Evolutionary conservation across 2,888 invertebrate species (phyloP).

Genomic region (Strigamia maritima): DNA sequence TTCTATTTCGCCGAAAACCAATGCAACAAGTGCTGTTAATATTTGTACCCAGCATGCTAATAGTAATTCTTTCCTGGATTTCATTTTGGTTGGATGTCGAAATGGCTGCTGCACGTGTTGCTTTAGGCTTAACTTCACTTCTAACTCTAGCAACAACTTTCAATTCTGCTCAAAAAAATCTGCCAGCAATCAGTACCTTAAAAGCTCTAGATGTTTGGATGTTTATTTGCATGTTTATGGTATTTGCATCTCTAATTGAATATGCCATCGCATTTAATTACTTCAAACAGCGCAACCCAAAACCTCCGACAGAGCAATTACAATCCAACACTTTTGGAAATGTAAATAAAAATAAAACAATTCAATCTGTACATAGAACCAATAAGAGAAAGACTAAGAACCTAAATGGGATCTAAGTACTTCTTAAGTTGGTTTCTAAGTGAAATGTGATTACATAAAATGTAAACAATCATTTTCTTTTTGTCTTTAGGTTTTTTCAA

Average conservation of each 20-base stretch:
- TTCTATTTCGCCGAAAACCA: not conserved
- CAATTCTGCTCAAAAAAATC: not conserved
- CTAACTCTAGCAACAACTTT: not conserved
- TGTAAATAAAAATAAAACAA: too few relatives aligned
- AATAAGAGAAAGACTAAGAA: too few relatives aligned
- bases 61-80: not conserved
- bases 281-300: not conserved
- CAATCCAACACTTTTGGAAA: not conserved
- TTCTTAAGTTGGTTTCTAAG: too few relatives aligned
- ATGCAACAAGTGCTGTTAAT: not conserved
- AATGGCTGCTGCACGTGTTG: not conserved
- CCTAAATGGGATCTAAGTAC: too few relatives aligned
- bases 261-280: not conserved
- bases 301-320: not conserved
- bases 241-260: conserved; percentile 6
- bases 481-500: too few relatives aligned
- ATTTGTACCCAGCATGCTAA: not conserved
- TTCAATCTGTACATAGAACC: too few relatives aligned
- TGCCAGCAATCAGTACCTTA: not conserved
- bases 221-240: not conserved
- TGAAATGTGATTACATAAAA: too few relatives aligned
- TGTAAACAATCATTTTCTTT: too few relatives aligned
- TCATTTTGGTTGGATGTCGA: not conserved
- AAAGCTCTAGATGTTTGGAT: not conserved
- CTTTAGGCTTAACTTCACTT: not conserved